Evolutionary conservation across 2,888 invertebrate genomes (phyloP), one percentile per base, ranked within the genome.

Genomic region (Lacanobia wlatinum): DNA sequence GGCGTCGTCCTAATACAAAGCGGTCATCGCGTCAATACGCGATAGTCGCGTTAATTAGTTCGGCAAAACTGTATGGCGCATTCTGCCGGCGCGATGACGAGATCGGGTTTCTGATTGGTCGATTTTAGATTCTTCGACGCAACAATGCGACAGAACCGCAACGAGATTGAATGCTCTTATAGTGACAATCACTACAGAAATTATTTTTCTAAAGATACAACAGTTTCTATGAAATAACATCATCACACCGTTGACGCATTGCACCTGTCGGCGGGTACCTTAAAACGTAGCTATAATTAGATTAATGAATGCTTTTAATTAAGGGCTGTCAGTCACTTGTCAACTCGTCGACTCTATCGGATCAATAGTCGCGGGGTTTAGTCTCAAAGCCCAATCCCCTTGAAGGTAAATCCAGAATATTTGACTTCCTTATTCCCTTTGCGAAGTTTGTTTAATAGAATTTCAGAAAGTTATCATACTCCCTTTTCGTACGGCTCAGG

Each of bases 311-410:
- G 9, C 2, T 3, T 53, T 60, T 63, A 58, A 68, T 67, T 61
- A 77, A 53, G 48, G 38, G 10, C 12, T 61, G 55, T 61, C 63
- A 73, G 40, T 73, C 18, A 48, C 14, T 56, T 55, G 28, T 63
- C 62, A 63, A 63, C 58, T 23, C 23, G 62, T 12, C 28, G 21
- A 18, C 43, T 38, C 21, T 23, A 43, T 40, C 10, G 28, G 61
- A 77, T 68, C 63, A 77, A 77, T 64, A 56, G 43, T 18, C 28
- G 12, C 21, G 21, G 28, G 69, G 40, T 66, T 63, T 59, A 46
- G 7, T 12, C 18, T 53, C 46, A 43, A 70, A 43, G 40, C 28
- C 28, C 40, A 34, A 63, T 14, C 38, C 52, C 4, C 12, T 21
- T 53, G 43, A 12, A 56, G 12, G 34, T 38, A 8, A 28, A 58